A percentile compares a stretch with the other conserved stretches of the same genome.
These are phyloP conservation scores for Mesocricetus auratus DNA, from an alignment of 2,113 vertebrate genomes.

Conservation along the genomic window DNA sequence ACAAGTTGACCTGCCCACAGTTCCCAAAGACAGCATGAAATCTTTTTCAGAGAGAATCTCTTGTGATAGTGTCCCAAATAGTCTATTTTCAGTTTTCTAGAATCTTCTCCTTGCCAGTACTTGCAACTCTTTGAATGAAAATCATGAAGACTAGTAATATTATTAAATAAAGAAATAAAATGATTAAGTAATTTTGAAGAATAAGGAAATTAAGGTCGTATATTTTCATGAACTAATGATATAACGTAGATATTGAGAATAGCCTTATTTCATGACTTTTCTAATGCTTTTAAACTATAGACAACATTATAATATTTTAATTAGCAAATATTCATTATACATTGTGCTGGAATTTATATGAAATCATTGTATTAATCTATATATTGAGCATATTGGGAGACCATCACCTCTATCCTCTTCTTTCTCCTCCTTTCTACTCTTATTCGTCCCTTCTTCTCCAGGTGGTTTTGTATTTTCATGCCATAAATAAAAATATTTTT, in stretches of 20 bases:
- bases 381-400: background rate
- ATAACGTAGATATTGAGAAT: constrained; percentile 2
- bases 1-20: too few relatives aligned
- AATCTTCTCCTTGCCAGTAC: background rate
- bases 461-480: background rate
- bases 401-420: background rate
- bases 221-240: constrained; percentile 49
- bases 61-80: background rate
- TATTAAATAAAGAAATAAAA: background rate
- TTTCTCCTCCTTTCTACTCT: background rate
- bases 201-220: background rate
- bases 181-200: background rate
- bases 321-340: background rate
- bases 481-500: background rate
- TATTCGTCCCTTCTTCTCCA: background rate
- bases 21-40: background rate
- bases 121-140: constrained; percentile 21
- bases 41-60: background rate
- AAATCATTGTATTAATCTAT: background rate
- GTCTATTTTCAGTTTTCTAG: background rate
- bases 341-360: background rate
- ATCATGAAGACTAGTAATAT: background rate
- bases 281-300: constrained; percentile 38
- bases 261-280: background rate
- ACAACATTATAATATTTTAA: background rate